Conservation (phyloP, 2,113 vertebrate species). For the Boleophthalmus pectinirostris region DNA sequence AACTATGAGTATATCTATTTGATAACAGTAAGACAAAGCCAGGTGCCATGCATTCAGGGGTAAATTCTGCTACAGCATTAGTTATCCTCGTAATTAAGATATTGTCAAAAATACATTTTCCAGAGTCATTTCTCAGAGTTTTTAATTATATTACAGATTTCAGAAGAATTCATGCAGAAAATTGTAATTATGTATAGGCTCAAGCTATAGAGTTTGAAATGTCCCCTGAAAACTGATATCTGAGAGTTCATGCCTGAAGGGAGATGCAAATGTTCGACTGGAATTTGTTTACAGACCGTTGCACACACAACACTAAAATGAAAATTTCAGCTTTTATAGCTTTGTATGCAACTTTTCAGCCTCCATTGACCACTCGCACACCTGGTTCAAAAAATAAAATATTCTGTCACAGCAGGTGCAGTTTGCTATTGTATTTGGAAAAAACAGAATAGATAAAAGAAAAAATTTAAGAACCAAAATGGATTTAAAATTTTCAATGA, state of each 20-base stretch:
- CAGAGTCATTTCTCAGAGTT: too few relatives aligned
- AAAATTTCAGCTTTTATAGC: background rate
- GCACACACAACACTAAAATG: conserved; percentile 11
- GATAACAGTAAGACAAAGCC: too few relatives aligned
- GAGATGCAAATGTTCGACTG: background rate
- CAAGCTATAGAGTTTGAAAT: background rate
- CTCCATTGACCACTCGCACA: background rate
- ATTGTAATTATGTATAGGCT: too few relatives aligned
- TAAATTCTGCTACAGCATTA: background rate
- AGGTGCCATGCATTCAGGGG: background rate
- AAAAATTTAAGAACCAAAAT: too few relatives aligned
- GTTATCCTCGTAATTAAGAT: too few relatives aligned
- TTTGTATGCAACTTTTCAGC: background rate
- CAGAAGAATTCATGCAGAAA: too few relatives aligned
- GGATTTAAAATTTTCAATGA: too few relatives aligned
- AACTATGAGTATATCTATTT: too few relatives aligned
- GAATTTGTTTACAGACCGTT: conserved; percentile 15
- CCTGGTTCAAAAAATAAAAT: background rate
- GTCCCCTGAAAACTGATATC: background rate
- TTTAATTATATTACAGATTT: background rate
- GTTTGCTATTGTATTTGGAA: background rate
- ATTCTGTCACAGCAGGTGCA: conserved; percentile 8
- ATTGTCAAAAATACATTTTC: too few relatives aligned
- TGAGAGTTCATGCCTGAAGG: background rate
- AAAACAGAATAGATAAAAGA: background rate